Base-by-base conservation (phyloP, 2,888 invertebrate genomes). In the Tetranychus truncatus region DNA sequence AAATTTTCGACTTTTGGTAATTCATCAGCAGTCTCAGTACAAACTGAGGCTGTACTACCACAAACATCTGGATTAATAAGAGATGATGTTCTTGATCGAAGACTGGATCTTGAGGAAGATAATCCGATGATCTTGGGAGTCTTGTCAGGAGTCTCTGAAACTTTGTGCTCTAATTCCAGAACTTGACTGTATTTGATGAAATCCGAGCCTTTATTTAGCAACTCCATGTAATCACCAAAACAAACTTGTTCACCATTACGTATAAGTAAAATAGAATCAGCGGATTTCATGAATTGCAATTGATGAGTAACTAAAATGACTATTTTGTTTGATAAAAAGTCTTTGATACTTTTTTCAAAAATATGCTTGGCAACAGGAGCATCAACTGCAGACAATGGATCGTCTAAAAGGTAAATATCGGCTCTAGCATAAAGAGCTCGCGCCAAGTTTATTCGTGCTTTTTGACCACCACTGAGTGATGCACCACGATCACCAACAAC, bases 401-500 rank as follows among this genome's bases (percentile, higher is more conserved):
- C 85, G 78, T 85, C 85, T 55, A 85, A 80, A 9, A 85, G 79
- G 77, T 84, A 84, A n/a, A 85, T 82, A 77, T 85, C 84, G 4
- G 84, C 84, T 77, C 84, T 82, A 74, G 80, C 81, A 77, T 84
- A 84, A 34, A 84, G 78, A 4, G 83, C 82, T 74, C 84, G 77
- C 4, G 76, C 79, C 24, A 76, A 74, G 71, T 76, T 77, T 24
- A 78, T 75, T 15, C 77, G 72, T 6, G 76, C 76, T 72, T 84
- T 84, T 80, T 86, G 86, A 67, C 85, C 85, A 24, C 86, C 86
- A 79, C 85, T 85, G 71, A 86, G 80, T 74, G 83, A 86, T 67
- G 86, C 83, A 21, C 88, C 88, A 71, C 84, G 81, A 77, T 86
- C 86, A 34, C 86, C 86, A 20, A 86, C 84, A 74, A 84, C 76